phyloP scores from a whole-genome alignment of 2,113 vertebrate genomes.

The Tyrannus savana region DNA sequence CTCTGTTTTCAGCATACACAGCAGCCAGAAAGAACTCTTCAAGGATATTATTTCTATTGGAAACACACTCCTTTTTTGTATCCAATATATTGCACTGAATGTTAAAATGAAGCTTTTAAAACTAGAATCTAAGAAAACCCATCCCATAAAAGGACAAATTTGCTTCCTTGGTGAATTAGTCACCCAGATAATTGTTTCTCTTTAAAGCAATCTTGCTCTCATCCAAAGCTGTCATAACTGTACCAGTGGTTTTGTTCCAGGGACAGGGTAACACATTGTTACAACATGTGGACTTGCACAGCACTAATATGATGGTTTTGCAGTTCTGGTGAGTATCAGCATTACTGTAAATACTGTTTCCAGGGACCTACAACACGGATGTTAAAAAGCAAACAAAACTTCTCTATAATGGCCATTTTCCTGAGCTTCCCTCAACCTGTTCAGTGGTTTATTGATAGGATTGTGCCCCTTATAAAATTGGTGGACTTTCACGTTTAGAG shows the following conservation, averaged over 20 bases:
- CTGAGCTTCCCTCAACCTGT: background rate
- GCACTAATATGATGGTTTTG: background rate
- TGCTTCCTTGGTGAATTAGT: background rate
- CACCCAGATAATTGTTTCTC: background rate
- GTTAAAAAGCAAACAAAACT: background rate
- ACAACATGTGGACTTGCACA: background rate
- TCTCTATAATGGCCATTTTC: background rate
- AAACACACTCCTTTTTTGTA: conserved; percentile 37
- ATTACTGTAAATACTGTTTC: background rate
- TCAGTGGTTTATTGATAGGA: background rate
- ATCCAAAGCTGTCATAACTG: background rate
- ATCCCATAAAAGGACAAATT: background rate
- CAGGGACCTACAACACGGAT: background rate
- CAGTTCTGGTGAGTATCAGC: background rate
- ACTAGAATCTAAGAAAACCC: background rate
- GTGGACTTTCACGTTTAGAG: background rate
- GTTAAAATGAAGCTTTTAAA: background rate
- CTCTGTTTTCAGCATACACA: conserved; percentile 37
- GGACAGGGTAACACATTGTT: background rate
- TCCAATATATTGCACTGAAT: background rate
- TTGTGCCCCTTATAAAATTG: background rate
- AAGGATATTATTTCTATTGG: conserved; percentile 13
- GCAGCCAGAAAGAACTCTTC: conserved; percentile 43
- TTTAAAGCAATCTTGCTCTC: background rate
- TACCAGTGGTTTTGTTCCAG: background rate